phyloP scores from a whole-genome alignment of 2,888 invertebrate genomes.

The Tetranychus truncatus region DNA sequence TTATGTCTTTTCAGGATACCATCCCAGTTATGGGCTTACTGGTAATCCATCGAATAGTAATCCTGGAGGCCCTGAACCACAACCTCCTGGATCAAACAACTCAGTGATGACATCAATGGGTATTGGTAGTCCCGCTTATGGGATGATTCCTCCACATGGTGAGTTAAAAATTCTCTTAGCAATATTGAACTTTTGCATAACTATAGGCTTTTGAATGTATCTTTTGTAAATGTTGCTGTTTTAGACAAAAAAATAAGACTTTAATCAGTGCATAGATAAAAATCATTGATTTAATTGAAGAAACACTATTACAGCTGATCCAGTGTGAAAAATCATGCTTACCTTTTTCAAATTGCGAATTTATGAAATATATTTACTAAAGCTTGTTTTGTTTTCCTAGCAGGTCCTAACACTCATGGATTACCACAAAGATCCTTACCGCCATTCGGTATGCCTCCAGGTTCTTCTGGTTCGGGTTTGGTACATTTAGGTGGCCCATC shows the following conservation, averaged over 20 bases:
- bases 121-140: not conserved
- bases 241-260: too few relatives aligned
- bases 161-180: not conserved
- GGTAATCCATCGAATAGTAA: constrained; percentile 20
- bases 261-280: too few relatives aligned
- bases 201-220: too few relatives aligned
- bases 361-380: too few relatives aligned
- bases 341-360: too few relatives aligned
- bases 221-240: too few relatives aligned
- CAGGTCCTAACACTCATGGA: not conserved
- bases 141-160: not conserved
- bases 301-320: too few relatives aligned
- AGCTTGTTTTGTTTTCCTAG: not conserved
- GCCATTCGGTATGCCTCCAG: not conserved
- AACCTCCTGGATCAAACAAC: constrained; percentile 19
- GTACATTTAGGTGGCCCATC: not conserved
- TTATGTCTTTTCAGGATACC: constrained; percentile 18
- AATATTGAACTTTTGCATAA: too few relatives aligned
- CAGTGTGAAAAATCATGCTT: too few relatives aligned
- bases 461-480: not conserved
- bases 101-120: constrained; percentile 12
- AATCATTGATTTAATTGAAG: too few relatives aligned
- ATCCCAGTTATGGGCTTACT: constrained; percentile 20
- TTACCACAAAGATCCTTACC: not conserved
- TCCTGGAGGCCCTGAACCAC: constrained; percentile 20